Conservation (phyloP, 2,797 vertebrate species). For the Pseudopleuronectes americanus region DNA sequence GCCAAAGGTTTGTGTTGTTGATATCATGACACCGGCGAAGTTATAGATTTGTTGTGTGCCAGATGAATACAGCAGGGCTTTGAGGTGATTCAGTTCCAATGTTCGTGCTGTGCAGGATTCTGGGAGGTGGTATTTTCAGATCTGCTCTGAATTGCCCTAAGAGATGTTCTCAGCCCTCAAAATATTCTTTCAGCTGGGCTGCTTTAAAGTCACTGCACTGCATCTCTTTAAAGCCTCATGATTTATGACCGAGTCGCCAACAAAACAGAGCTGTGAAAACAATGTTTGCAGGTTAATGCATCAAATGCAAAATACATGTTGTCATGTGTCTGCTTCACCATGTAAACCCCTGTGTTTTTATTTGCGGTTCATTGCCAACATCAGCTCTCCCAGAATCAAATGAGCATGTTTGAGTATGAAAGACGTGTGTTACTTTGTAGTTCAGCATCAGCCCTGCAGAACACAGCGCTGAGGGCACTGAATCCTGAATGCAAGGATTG, state of each 20-base stretch:
- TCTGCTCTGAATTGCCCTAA: slow-evolving; percentile 48
- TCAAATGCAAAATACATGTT: slow-evolving; percentile 18
- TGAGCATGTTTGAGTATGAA: slow-evolving; percentile 17
- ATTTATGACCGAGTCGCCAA: slow-evolving; percentile 58
- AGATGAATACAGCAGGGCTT: slow-evolving; percentile 47
- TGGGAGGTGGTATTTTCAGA: slow-evolving; percentile 63
- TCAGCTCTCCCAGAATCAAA: slow-evolving; percentile 4
- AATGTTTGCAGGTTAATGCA: slow-evolving; percentile 29
- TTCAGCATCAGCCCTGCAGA: not conserved
- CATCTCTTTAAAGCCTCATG: slow-evolving; percentile 56
- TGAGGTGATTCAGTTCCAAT: slow-evolving; percentile 57
- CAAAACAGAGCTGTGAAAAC: slow-evolving; percentile 51
- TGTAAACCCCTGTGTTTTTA: slow-evolving; percentile 23
- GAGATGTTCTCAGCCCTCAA: slow-evolving; percentile 59
- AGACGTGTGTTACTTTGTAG: slow-evolving; percentile 4
- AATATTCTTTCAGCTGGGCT: slow-evolving; percentile 48
- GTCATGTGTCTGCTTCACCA: slow-evolving; percentile 26
- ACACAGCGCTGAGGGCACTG: slow-evolving; percentile 3
- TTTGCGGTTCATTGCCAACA: slow-evolving; percentile 16
- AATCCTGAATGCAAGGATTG: not conserved
- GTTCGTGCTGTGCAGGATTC: slow-evolving; percentile 45
- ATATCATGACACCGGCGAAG: not conserved
- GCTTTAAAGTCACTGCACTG: slow-evolving; percentile 48
- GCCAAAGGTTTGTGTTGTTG: slow-evolving; percentile 23
- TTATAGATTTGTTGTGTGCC: slow-evolving; percentile 23